A percentile compares a stretch with the other conserved stretches of the same genome.
These are phyloP conservation scores for Oscheius sp. DNA, from an alignment of 2,888 invertebrate species.

Conservation along the genomic window DNA sequence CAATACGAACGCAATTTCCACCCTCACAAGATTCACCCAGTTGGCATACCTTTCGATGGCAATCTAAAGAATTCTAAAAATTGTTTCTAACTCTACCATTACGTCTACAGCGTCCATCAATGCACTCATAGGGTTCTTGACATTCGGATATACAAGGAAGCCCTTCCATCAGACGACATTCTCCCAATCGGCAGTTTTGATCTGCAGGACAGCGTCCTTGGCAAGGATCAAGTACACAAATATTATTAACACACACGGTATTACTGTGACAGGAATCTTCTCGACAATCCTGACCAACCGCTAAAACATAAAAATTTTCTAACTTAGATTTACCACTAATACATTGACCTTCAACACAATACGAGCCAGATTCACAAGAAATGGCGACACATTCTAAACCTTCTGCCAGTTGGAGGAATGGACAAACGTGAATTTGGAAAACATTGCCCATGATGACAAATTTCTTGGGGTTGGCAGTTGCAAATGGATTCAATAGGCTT, in stretches of 20 bases:
- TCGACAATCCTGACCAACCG: slow-evolving; percentile 42
- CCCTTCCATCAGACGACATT: slow-evolving; percentile 59
- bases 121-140: slow-evolving; percentile 56
- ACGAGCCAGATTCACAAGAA: slow-evolving; percentile 39
- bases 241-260: slow-evolving; percentile 43
- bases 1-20: slow-evolving; percentile 60
- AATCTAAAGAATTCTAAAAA: slow-evolving; percentile 46
- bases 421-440: slow-evolving; percentile 46
- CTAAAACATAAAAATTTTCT: slow-evolving; percentile 11
- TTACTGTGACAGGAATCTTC: slow-evolving; percentile 51
- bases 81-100: slow-evolving; percentile 50
- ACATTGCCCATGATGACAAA: slow-evolving; percentile 53
- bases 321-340: slow-evolving; percentile 31
- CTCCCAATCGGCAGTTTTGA: slow-evolving; percentile 61
- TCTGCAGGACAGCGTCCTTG: slow-evolving; percentile 55
- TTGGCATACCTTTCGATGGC: slow-evolving; percentile 63
- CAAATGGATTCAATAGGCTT: slow-evolving; percentile 45
- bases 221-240: slow-evolving; percentile 55
- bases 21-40: slow-evolving; percentile 65
- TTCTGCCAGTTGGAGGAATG: not conserved
- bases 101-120: slow-evolving; percentile 59
- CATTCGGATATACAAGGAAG: slow-evolving; percentile 54
- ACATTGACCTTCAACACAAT: slow-evolving; percentile 54
- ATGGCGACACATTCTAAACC: slow-evolving; percentile 58
- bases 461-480: slow-evolving; percentile 50